Conservation (phyloP, 35 echinoderm and acorn worm genomes). For the Ophioderma brevispina region DNA sequence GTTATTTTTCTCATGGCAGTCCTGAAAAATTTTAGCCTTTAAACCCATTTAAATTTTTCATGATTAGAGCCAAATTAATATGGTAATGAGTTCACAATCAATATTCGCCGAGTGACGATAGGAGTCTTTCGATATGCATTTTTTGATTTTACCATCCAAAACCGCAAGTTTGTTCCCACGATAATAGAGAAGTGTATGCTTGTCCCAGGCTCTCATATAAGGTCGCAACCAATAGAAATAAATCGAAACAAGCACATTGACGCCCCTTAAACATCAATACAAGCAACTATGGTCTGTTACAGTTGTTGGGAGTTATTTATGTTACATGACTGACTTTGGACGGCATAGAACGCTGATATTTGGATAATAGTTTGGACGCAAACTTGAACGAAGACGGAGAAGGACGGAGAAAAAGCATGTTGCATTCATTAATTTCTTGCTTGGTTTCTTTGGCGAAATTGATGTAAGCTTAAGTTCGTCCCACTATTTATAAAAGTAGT, state of each 20-base stretch:
- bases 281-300: background rate
- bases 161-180: no score
- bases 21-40: no score
- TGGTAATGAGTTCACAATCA: no score
- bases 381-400: slow-evolving; percentile 61
- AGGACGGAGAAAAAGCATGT: slow-evolving; percentile 75
- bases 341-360: slow-evolving; percentile 41
- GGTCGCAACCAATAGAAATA: background rate
- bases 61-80: no score
- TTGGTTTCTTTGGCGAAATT: slow-evolving; percentile 65
- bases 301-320: background rate
- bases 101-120: no score
- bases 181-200: background rate
- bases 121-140: no score
- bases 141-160: no score
- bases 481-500: slow-evolving; percentile 46
- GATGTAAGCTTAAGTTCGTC: slow-evolving; percentile 75
- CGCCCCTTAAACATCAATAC: background rate
- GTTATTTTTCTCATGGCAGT: no score
- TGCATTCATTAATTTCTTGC: slow-evolving; percentile 62
- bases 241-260: background rate
- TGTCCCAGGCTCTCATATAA: no score
- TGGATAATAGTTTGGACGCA: slow-evolving; percentile 68
- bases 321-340: slow-evolving; percentile 58
- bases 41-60: no score